A percentile compares a stretch with the other conserved stretches of the same genome.
Conservation (phyloP, 2,113 vertebrate genomes). For the Athene cunicularia region DNA sequence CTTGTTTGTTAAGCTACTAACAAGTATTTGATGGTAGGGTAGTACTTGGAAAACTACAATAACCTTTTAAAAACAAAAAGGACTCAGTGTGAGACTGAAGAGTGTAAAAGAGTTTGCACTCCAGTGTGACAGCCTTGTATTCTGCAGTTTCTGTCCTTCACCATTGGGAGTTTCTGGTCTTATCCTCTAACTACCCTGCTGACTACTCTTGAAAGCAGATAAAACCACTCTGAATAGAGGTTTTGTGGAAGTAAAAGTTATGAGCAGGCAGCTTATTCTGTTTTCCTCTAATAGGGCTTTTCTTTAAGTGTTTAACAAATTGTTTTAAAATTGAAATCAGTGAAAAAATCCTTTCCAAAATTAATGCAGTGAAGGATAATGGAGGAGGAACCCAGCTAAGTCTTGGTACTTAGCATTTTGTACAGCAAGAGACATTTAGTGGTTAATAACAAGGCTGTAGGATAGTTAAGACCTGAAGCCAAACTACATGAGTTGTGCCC, state of each 20-base stretch:
- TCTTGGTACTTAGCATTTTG: not conserved
- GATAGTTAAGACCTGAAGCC: not conserved
- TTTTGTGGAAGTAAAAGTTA: constrained; percentile 40
- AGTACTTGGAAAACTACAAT: constrained; percentile 6
- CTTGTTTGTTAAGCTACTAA: not conserved
- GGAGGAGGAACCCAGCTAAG: not conserved
- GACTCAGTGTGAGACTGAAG: not conserved
- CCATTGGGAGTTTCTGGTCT: not conserved
- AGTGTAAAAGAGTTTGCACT: not conserved
- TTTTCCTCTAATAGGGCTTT: not conserved
- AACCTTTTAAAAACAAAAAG: not conserved
- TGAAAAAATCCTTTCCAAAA: not conserved
- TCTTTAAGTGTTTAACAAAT: not conserved
- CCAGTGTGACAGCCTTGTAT: not conserved
- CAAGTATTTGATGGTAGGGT: not conserved
- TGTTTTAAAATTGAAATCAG: not conserved
- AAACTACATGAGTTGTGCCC: not conserved
- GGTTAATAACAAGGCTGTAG: not conserved
- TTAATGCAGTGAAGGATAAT: not conserved
- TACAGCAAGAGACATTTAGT: not conserved
- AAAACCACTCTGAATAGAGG: constrained; percentile 27
- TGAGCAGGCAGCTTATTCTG: not conserved
- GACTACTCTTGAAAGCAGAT: constrained; percentile 39
- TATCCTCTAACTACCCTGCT: constrained; percentile 27
- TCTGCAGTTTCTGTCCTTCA: not conserved